These are phyloP conservation scores for Myocastor coypus DNA, from an alignment of 2,113 vertebrate genomes.

Conservation along the genomic window DNA sequence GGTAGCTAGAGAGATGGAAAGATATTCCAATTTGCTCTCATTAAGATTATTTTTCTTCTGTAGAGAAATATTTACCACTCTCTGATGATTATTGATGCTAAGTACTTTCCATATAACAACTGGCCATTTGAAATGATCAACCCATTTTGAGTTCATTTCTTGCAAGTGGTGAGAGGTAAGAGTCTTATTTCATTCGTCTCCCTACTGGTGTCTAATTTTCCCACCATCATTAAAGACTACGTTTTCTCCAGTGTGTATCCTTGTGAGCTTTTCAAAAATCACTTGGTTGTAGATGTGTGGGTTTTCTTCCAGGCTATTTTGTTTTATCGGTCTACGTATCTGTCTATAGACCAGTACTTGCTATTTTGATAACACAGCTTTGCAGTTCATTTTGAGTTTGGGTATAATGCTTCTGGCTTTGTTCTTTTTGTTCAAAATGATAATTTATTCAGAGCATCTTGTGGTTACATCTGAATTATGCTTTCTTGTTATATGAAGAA, in stretches of 20 bases:
- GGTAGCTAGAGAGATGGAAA: background rate
- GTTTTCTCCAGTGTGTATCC: background rate
- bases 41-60: slow-evolving; percentile 27
- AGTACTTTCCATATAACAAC: background rate
- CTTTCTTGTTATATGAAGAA: background rate
- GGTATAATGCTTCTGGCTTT: background rate
- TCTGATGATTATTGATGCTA: background rate
- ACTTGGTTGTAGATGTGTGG: background rate
- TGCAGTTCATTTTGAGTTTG: background rate
- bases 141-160: background rate
- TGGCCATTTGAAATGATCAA: background rate
- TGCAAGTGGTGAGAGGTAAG: background rate
- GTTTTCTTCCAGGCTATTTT: background rate
- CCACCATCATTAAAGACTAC: background rate
- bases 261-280: background rate
- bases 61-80: background rate
- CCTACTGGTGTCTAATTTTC: background rate
- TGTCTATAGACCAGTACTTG: too few species aligned
- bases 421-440: background rate
- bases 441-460: background rate
- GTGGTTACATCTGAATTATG: background rate
- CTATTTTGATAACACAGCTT: background rate
- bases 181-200: background rate
- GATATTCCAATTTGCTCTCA: background rate
- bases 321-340: too few species aligned